Evolutionary conservation across 2,113 vertebrate genomes (phyloP).

Genomic region (Microcebus griseorufus): DNA sequence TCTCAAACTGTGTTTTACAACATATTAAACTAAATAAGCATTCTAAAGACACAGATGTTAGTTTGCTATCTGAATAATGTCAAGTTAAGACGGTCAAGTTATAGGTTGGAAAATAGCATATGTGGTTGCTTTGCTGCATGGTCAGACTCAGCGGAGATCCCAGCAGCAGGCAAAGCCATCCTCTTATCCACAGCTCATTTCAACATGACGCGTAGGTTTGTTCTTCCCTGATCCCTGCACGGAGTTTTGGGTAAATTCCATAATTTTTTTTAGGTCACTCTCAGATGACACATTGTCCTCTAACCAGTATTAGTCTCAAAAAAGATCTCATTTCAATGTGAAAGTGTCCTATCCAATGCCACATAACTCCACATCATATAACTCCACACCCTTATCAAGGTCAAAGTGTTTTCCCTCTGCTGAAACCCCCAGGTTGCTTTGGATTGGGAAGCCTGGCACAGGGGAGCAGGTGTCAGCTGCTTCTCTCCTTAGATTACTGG

Average conservation of each 20-base stretch:
- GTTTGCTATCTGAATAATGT: constrained; percentile 44
- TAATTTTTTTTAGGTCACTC: background rate
- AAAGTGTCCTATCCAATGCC: background rate
- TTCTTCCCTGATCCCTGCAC: background rate
- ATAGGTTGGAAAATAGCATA: background rate
- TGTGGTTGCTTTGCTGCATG: background rate
- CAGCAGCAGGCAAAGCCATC: background rate
- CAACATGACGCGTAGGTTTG: background rate
- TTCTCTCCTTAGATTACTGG: background rate
- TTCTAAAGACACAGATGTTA: constrained; percentile 54
- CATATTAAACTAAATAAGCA: constrained; percentile 54
- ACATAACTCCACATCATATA: too few species aligned
- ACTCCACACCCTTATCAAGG: background rate
- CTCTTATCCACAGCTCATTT: background rate
- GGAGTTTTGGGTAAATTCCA: background rate
- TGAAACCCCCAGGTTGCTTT: background rate
- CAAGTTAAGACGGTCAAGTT: constrained; percentile 1
- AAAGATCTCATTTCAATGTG: background rate
- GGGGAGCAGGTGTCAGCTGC: background rate
- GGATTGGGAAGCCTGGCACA: background rate
- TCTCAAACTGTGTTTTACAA: constrained; percentile 51
- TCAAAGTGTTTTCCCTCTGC: background rate
- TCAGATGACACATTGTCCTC: background rate
- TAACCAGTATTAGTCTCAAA: background rate
- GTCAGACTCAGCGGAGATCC: background rate